phyloP scores from a whole-genome alignment of 2,888 invertebrate genomes.

The Drosophila mayaguana region DNA sequence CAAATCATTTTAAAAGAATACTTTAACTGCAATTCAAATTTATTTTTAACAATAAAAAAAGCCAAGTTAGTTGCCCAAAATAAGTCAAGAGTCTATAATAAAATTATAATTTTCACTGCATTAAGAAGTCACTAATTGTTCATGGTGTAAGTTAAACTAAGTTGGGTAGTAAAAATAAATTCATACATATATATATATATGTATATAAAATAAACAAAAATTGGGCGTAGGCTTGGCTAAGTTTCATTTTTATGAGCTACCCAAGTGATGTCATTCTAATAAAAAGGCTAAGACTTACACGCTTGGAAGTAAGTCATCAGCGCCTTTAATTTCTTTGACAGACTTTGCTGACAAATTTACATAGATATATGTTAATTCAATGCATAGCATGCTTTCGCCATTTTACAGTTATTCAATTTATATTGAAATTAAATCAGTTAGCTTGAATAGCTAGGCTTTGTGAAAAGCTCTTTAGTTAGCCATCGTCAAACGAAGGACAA shows the following conservation, averaged over 20 bases:
- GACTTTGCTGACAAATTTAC: not conserved
- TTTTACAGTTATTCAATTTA: not conserved
- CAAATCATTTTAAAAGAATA: not conserved
- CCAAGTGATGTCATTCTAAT: not conserved
- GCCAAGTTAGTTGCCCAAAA: not conserved
- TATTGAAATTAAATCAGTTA: not conserved
- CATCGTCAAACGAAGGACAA: conserved; percentile 1
- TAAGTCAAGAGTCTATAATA: no score
- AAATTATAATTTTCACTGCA: not conserved
- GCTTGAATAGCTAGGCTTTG: not conserved
- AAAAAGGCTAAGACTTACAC: not conserved
- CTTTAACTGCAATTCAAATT: not conserved
- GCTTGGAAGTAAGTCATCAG: not conserved
- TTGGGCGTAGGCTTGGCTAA: not conserved
- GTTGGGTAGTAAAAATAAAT: no score
- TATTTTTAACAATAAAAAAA: not conserved
- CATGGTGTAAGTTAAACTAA: not conserved
- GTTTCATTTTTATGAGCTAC: not conserved
- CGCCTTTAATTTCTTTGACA: not conserved
- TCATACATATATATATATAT: no score
- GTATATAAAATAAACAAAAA: no score
- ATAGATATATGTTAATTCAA: not conserved
- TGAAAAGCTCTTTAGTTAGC: not conserved
- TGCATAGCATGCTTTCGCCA: not conserved
- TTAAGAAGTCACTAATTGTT: not conserved